Conservation (phyloP, 2,113 vertebrate genomes). For the Probosciger aterrimus region DNA sequence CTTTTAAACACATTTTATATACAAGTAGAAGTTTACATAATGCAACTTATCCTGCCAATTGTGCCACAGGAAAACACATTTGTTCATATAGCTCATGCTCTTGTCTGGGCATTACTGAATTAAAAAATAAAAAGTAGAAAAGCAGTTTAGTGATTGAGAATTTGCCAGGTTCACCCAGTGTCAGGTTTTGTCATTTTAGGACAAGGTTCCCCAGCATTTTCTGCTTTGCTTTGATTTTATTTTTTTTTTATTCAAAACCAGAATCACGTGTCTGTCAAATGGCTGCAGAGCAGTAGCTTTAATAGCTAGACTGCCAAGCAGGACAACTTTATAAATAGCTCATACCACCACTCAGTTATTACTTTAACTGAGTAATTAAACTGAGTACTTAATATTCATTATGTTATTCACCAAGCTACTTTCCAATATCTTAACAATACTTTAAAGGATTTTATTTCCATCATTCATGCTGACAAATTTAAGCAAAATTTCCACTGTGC, state of each 20-base stretch:
- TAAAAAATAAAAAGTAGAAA: background rate
- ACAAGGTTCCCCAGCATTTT: background rate
- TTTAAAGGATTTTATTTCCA: background rate
- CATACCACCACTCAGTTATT: background rate
- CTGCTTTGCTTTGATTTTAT: background rate
- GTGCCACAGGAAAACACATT: background rate
- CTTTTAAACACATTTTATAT: background rate
- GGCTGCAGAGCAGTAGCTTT: background rate
- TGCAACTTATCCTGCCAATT: background rate
- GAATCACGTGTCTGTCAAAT: background rate
- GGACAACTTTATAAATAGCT: background rate
- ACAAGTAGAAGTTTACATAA: background rate
- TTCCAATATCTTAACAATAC: background rate
- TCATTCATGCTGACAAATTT: background rate
- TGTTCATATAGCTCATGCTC: background rate
- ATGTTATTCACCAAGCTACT: background rate
- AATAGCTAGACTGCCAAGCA: background rate
- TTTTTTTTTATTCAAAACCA: conserved; percentile 12
- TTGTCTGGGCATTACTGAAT: background rate
- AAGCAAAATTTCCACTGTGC: background rate
- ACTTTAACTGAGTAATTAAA: background rate
- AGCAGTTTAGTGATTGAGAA: background rate
- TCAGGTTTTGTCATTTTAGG: background rate
- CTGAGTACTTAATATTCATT: background rate
- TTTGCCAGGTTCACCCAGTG: background rate